Percentiles rank a stretch among this genome's conserved stretches.
Evolutionary conservation across 2,888 invertebrate genomes (phyloP).

Genomic region (Hoplodrina blanda): DNA sequence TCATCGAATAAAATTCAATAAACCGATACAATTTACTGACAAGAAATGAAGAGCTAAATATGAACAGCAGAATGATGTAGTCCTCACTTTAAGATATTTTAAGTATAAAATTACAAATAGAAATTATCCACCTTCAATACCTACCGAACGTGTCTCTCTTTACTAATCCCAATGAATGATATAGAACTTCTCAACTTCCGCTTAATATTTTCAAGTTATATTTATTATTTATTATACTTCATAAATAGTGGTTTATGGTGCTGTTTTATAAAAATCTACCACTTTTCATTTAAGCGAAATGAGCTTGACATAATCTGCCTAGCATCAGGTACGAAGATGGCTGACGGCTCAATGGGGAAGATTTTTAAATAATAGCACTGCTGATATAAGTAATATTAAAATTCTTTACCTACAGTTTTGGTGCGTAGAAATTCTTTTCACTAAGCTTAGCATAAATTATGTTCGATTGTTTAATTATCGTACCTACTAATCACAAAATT

Average conservation of each 20-base stretch:
- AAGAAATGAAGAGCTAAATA: not conserved
- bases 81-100: too few relatives aligned
- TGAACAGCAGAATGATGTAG: not conserved
- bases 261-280: too few relatives aligned
- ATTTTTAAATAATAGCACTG: not conserved
- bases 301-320: not conserved
- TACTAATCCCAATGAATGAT: not conserved
- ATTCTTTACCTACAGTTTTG: conserved; percentile 3
- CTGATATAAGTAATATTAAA: not conserved
- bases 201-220: not conserved
- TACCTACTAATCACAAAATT: conserved; percentile 19
- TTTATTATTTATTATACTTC: not conserved
- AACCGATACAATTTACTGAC: too few relatives aligned
- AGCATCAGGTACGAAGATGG: too few relatives aligned
- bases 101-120: not conserved
- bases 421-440: conserved; percentile 41
- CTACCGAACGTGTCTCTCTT: not conserved
- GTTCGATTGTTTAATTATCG: conserved; percentile 38
- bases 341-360: too few relatives aligned
- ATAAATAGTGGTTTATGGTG: too few relatives aligned
- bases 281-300: not conserved
- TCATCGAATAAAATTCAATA: too few relatives aligned
- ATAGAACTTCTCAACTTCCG: not conserved
- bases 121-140: not conserved
- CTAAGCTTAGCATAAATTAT: conserved; percentile 37